phyloP scores from a whole-genome alignment of 2,888 invertebrate species.

The Caenorhabditis zanzibari region DNA sequence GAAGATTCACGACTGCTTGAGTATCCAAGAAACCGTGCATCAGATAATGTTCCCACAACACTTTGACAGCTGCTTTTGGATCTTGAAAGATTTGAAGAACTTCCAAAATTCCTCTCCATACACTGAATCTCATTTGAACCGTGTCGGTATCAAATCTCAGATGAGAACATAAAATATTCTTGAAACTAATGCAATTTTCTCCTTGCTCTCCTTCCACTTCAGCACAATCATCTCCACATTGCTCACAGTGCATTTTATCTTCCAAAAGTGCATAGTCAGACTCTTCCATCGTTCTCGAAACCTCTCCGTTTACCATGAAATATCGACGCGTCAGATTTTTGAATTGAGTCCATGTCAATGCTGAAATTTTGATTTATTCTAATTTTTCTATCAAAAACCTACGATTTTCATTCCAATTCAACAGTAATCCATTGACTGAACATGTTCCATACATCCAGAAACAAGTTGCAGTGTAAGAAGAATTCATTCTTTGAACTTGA shows the following conservation, averaged over 20 bases:
- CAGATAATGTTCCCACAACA: slow-evolving; percentile 76
- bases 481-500: slow-evolving; percentile 83
- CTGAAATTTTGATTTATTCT: slow-evolving; percentile 27
- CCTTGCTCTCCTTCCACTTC: slow-evolving; percentile 9
- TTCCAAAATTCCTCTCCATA: slow-evolving; percentile 81
- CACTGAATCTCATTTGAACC: slow-evolving; percentile 74
- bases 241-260: slow-evolving; percentile 80
- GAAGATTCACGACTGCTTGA: slow-evolving; percentile 62
- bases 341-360: slow-evolving; percentile 79
- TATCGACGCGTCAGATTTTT: slow-evolving; percentile 77
- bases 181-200: slow-evolving; percentile 76
- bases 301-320: slow-evolving; percentile 79
- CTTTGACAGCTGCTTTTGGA: slow-evolving; percentile 69
- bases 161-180: slow-evolving; percentile 83
- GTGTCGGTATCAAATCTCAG: slow-evolving; percentile 78
- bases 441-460: slow-evolving; percentile 82
- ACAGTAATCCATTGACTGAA: slow-evolving; percentile 75
- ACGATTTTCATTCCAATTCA: slow-evolving; percentile 77
- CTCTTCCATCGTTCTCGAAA: slow-evolving; percentile 73
- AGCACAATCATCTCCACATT: slow-evolving; percentile 70
- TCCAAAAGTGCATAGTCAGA: slow-evolving; percentile 78
- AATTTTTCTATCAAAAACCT: slow-evolving; percentile 8
- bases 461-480: slow-evolving; percentile 83
- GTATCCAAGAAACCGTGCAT: slow-evolving; percentile 76
- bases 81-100: slow-evolving; percentile 81